These are phyloP conservation scores for Leucophenga varia DNA, from an alignment of 1,140 invertebrate genomes.

Conservation along the genomic window DNA sequence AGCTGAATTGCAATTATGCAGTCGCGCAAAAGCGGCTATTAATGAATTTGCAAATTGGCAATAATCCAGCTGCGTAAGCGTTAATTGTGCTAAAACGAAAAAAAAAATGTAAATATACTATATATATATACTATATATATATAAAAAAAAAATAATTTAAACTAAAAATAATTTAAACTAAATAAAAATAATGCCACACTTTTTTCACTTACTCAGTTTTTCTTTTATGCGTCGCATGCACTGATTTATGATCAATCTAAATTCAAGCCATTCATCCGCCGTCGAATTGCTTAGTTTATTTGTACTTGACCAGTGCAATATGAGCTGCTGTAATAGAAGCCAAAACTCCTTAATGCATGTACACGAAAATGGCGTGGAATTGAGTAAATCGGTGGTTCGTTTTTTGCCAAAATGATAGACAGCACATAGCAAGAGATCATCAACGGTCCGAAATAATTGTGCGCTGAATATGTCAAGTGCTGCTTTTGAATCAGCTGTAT, in stretches of 20 bases:
- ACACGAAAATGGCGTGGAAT: constrained; percentile 40
- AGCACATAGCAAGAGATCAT: constrained; percentile 37
- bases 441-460: constrained; percentile 30
- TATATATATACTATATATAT: too few relatives aligned
- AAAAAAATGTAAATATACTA: neutral
- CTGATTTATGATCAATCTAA: too few relatives aligned
- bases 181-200: too few relatives aligned
- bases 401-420: constrained; percentile 28
- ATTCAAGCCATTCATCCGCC: too few relatives aligned
- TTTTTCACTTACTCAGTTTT: too few relatives aligned
- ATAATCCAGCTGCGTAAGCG: constrained; percentile 1
- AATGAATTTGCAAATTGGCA: constrained; percentile 23
- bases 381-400: constrained; percentile 31
- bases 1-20: constrained; percentile 19
- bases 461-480: constrained; percentile 3
- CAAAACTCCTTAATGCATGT: constrained; percentile 48
- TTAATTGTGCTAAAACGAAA: constrained; percentile 5
- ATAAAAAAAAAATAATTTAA: too few relatives aligned
- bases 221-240: too few relatives aligned
- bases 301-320: constrained; percentile 18
- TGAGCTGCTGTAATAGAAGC: constrained; percentile 24
- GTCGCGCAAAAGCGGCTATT: constrained; percentile 11
- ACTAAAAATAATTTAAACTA: too few relatives aligned
- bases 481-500: too few relatives aligned
- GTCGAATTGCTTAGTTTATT: too few relatives aligned